Percentiles rank a stretch among this genome's conserved stretches.
Evolutionary conservation across 2,113 vertebrate genomes (phyloP).

Genomic region (Takifugu flavidus): DNA sequence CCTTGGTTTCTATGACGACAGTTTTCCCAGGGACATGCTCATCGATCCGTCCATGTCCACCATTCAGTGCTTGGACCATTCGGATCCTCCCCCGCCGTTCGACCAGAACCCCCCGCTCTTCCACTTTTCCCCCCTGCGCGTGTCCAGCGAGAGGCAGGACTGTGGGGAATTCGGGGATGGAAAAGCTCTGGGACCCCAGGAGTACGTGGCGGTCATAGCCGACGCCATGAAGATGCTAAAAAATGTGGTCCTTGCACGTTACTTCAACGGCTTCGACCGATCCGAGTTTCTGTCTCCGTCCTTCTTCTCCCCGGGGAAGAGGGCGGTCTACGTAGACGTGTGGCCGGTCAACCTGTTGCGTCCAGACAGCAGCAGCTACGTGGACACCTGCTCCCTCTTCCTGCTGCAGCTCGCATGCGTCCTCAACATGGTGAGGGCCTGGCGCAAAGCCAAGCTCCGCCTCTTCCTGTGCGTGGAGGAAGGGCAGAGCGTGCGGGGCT

Average conservation of each 20-base stretch:
- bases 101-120: constrained; percentile 40
- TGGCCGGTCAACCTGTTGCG: constrained; percentile 88
- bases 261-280: constrained; percentile 80
- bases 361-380: constrained; percentile 84
- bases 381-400: constrained; percentile 89
- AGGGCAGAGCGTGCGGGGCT: constrained; percentile 74
- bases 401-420: constrained; percentile 89
- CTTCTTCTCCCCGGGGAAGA: constrained; percentile 29
- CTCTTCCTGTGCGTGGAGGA: constrained; percentile 89
- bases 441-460: constrained; percentile 81
- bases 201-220: constrained; percentile 84
- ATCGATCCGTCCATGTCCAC: constrained; percentile 55
- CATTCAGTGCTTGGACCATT: constrained; percentile 27
- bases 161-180: constrained; percentile 55
- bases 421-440: constrained; percentile 85
- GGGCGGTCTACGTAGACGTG: constrained; percentile 79
- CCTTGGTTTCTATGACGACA: constrained; percentile 84
- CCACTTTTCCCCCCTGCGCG: constrained; percentile 73
- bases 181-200: constrained; percentile 73
- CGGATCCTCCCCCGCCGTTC: constrained; percentile 1
- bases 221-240: constrained; percentile 91
- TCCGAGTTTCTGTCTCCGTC: constrained; percentile 50
- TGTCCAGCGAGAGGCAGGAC: background rate
- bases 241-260: constrained; percentile 83
- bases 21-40: constrained; percentile 73